Evolutionary conservation across 2,888 invertebrate species (phyloP).

Genomic region (Orgyia antiqua): DNA sequence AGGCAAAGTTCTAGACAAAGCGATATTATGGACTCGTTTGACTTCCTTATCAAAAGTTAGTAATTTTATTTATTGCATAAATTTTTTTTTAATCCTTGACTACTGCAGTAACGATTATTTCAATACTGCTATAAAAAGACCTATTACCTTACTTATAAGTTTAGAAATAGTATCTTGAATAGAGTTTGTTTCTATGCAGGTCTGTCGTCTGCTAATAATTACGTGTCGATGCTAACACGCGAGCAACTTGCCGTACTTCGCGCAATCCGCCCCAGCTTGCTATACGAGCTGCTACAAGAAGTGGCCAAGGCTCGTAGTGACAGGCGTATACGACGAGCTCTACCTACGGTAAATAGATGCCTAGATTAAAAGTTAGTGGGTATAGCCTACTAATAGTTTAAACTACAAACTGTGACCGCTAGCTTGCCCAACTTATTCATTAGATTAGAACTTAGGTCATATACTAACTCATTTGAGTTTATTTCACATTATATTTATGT

Average conservation of each 20-base stretch:
- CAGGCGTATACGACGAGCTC: constrained; percentile 54
- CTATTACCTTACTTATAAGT: no score
- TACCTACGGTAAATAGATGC: constrained; percentile 52
- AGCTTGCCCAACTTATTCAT: no score
- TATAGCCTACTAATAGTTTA: no score
- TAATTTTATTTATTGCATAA: no score
- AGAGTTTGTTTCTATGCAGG: no score
- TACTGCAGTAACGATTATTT: not conserved
- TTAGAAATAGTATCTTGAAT: no score
- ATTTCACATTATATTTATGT: no score
- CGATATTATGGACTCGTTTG: constrained; percentile 57
- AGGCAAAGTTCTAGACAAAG: constrained; percentile 31
- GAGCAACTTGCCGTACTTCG: constrained; percentile 61
- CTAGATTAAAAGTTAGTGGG: not conserved
- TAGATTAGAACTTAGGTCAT: no score
- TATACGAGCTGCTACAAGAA: constrained; percentile 63
- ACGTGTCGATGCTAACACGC: constrained; percentile 62
- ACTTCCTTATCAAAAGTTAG: constrained; percentile 65
- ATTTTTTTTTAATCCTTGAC: not conserved
- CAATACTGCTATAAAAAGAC: not conserved
- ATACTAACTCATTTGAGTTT: no score
- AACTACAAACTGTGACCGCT: no score
- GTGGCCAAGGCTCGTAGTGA: constrained; percentile 59
- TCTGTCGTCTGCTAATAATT: constrained; percentile 61
- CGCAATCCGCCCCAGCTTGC: constrained; percentile 55